Base-by-base conservation (phyloP, 2,113 vertebrate genomes). In the Scolopax mira region DNA sequence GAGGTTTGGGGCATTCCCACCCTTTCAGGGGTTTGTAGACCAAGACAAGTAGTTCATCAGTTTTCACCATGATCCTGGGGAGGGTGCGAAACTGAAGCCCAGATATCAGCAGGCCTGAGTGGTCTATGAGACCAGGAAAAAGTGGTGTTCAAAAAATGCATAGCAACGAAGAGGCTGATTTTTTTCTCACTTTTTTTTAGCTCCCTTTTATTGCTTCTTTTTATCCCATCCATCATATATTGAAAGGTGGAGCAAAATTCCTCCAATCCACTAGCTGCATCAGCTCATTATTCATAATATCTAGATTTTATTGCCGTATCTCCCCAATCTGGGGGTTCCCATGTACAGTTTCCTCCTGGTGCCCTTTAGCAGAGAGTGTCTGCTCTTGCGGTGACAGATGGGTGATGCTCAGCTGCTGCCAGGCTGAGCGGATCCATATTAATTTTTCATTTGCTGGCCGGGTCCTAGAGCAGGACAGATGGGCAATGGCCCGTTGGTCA, bases 381-480 rank as follows among this genome's bases (percentile, higher is more conserved):
- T 49, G 31, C 77, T 66, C 96, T 91, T 21, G 65, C 18, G 21
- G 62, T 95, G 97, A 92, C 98, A 98, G 98, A 98, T 98, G 98
- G 98, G 91, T 75, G 87, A 89, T 94, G 97, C 96, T 97, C 97
- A 98, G 97, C 98, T 98, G 97, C 97, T 90, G 94, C 96, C 93
- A 86, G 94, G 92, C 97, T 83, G 48, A 72, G 41, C 90, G 77
- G 94, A 90, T 88, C 97, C 94, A 27, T 91, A 96, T 97, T 95
- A 96, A 97, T 97, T 96, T 97, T 97, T 97, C 92, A 95, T 92
- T 79, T 73, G 25, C 87, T 11, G 89, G 58, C 79, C 19, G n/a
- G 72, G 65, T 69, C 54, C 81, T 49, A 55, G 93, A 65, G 90
- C 35, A 16, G 89, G 95, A 97, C 98, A 98, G 98, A 98, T 98